Conservation (phyloP, 2,113 vertebrate species). For the Phasianus colchicus region DNA sequence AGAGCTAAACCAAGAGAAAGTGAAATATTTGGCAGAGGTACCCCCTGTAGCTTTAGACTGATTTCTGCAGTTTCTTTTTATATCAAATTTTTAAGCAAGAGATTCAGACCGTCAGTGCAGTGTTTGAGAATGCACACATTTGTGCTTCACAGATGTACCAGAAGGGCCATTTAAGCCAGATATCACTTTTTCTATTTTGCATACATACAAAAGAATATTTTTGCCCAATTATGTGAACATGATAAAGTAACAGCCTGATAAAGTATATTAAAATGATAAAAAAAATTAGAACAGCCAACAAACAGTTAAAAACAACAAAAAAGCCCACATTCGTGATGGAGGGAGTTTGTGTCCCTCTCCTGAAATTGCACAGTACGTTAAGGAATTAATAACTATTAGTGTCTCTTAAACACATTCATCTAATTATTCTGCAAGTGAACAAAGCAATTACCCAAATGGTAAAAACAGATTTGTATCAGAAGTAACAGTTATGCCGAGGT, state of each 20-base stretch:
- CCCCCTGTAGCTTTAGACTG: neutral
- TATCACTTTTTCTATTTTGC: neutral
- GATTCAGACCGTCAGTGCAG: accelerated
- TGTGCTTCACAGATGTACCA: neutral
- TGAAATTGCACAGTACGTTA: neutral
- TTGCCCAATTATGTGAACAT: neutral
- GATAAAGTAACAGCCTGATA: no score
- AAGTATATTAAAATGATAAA: neutral
- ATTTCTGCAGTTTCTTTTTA: neutral
- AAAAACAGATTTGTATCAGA: neutral
- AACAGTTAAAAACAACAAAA: neutral
- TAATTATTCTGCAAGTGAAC: neutral
- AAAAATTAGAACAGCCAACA: neutral
- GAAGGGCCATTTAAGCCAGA: neutral
- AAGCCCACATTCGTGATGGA: neutral
- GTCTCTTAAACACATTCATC: neutral
- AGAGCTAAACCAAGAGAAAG: neutral
- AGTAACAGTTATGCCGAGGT: neutral
- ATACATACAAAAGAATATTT: neutral
- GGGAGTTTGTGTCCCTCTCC: neutral
- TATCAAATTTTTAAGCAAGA: neutral
- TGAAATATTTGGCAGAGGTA: neutral
- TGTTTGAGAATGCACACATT: neutral
- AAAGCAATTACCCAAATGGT: neutral
- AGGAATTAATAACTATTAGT: neutral